These are phyloP conservation scores for Orientallactaga bullata DNA, from an alignment of 2,113 vertebrate species.

Conservation along the genomic window DNA sequence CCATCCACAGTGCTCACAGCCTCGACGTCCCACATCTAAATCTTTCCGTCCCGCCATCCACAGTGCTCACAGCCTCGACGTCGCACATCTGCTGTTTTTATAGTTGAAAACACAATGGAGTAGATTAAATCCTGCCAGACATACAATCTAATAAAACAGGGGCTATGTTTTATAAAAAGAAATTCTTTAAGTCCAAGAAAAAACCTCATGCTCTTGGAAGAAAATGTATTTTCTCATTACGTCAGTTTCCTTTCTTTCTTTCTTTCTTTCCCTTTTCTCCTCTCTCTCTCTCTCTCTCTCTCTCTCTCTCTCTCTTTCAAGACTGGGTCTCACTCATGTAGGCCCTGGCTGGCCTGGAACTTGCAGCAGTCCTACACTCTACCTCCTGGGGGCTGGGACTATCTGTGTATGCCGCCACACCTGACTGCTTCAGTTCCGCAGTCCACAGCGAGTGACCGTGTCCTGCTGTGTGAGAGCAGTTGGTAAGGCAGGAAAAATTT, in stretches of 20 bases:
- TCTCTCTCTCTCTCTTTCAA: no score
- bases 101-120: neutral
- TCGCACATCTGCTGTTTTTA: no score
- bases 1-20: no score
- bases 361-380: no score
- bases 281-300: no score
- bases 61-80: rapidly evolving
- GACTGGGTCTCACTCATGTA: no score
- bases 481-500: neutral
- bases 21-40: no score
- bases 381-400: neutral
- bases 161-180: neutral
- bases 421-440: neutral
- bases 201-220: neutral
- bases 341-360: no score
- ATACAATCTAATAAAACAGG: neutral
- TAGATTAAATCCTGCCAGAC: neutral
- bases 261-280: neutral
- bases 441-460: neutral
- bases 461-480: rapidly evolving
- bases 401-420: no score
- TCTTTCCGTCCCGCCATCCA: no score
- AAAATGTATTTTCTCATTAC: neutral
- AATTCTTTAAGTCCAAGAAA: neutral
- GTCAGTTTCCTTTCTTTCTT: neutral